Evolutionary conservation across 2,888 invertebrate genomes (phyloP).

Genomic region (Drosophila mettleri): DNA sequence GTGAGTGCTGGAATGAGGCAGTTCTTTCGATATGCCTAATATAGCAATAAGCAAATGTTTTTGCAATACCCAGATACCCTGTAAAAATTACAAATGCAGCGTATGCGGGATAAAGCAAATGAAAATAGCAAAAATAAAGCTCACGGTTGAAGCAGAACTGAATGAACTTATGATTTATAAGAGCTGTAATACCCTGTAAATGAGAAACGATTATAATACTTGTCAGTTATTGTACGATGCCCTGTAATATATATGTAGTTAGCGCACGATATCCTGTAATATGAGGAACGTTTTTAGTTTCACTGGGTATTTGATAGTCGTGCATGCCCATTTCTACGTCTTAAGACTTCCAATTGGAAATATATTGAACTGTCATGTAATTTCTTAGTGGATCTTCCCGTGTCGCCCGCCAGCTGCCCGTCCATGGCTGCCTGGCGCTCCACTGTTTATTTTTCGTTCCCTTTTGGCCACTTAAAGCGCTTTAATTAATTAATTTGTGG

Average conservation of each 20-base stretch:
- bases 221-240: too few species aligned
- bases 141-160: background rate
- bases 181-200: background rate
- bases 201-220: too few species aligned
- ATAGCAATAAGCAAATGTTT: slow-evolving; percentile 35
- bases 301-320: slow-evolving; percentile 11
- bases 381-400: slow-evolving; percentile 36
- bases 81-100: background rate
- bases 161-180: background rate
- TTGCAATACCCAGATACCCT: slow-evolving; percentile 10
- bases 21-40: slow-evolving; percentile 21
- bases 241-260: too few species aligned
- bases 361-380: slow-evolving; percentile 44
- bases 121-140: background rate
- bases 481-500: slow-evolving; percentile 77
- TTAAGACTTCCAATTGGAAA: slow-evolving; percentile 43
- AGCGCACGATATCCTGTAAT: slow-evolving; percentile 2
- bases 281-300: background rate
- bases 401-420: background rate
- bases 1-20: background rate
- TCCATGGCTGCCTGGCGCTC: background rate
- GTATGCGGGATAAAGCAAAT: background rate
- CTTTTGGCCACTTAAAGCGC: slow-evolving; percentile 55
- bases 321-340: background rate
- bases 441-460: slow-evolving; percentile 13